phyloP scores from a whole-genome alignment of 2,888 invertebrate genomes.

The Sipha maydis region DNA sequence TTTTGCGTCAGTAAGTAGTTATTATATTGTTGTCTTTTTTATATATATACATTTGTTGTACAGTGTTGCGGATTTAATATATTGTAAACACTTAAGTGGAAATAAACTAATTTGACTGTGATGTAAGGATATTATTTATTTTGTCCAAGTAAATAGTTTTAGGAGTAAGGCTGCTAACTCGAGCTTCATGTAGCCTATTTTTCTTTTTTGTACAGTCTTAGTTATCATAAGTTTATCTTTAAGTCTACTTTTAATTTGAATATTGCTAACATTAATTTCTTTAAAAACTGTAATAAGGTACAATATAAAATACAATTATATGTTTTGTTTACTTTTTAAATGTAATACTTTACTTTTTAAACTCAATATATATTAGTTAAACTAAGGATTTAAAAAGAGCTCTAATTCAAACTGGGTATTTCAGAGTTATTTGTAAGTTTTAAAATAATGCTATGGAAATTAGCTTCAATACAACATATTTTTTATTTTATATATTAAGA shows the following conservation, averaged over 20 bases:
- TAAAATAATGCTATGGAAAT: neutral
- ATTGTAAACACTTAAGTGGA: conserved; percentile 56
- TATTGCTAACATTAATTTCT: conserved; percentile 24
- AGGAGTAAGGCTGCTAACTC: conserved; percentile 60
- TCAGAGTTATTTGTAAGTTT: neutral
- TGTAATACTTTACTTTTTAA: conserved; percentile 50
- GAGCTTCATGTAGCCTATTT: conserved; percentile 56
- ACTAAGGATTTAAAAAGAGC: neutral
- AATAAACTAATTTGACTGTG: conserved; percentile 60
- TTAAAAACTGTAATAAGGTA: conserved; percentile 45
- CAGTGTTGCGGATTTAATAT: conserved; percentile 54
- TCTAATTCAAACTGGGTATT: neutral
- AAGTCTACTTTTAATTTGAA: conserved; percentile 26
- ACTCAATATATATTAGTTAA: neutral
- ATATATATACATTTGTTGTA: conserved; percentile 58
- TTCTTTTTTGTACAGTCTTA: conserved; percentile 60
- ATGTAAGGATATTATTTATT: conserved; percentile 55
- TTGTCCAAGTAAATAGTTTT: conserved; percentile 50
- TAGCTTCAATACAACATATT: neutral
- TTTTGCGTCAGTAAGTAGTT: conserved; percentile 35
- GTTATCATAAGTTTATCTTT: conserved; percentile 32
- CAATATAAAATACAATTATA: conserved; percentile 31
- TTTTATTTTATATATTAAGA: neutral
- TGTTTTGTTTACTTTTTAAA: conserved; percentile 56
- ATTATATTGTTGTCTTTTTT: conserved; percentile 53